Conservation (phyloP, 2,113 vertebrate genomes). For the Eupsittula cactorum region DNA sequence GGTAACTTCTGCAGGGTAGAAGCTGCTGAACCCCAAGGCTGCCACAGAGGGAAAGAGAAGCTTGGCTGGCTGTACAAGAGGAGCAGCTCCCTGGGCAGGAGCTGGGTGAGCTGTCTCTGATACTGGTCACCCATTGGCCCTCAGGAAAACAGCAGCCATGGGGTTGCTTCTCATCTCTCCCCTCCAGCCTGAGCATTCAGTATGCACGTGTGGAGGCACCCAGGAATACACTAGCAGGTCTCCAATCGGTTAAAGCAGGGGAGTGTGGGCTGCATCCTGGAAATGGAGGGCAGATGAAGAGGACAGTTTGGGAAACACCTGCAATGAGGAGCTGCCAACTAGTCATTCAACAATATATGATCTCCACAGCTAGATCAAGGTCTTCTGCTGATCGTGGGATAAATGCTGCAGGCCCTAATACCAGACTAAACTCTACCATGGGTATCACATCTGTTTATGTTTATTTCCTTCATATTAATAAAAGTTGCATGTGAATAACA, state of each 20-base stretch:
- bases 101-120: background rate
- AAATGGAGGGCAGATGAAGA: background rate
- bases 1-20: background rate
- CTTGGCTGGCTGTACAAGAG: background rate
- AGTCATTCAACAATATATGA: background rate
- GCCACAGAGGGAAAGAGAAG: background rate
- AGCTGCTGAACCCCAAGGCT: background rate
- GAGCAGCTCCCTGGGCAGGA: background rate
- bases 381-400: background rate
- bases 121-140: rapidly evolving
- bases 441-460: background rate
- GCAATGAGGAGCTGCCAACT: background rate
- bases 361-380: background rate
- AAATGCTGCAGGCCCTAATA: background rate
- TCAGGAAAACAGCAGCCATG: background rate
- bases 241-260: rapidly evolving
- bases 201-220: background rate
- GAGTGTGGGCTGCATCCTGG: background rate
- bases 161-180: background rate
- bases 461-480: background rate
- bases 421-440: background rate
- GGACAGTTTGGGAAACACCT: background rate
- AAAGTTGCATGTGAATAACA: background rate
- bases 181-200: background rate
- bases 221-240: background rate